A percentile compares a stretch with the other conserved stretches of the same genome.
phyloP scores from a whole-genome alignment of 2,113 vertebrate genomes.

The Trogon melanurus region DNA sequence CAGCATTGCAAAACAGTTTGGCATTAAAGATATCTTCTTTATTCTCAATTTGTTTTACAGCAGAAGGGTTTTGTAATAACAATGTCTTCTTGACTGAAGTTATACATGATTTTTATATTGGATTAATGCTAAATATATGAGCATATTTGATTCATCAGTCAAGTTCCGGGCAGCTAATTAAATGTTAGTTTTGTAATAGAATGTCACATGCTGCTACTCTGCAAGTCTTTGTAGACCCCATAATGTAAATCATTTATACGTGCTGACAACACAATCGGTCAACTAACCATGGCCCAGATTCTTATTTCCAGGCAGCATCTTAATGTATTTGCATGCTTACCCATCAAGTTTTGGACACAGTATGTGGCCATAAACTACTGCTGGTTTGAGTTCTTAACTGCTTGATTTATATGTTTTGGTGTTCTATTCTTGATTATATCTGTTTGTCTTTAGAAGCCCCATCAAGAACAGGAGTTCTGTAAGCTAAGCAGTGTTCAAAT shows the following conservation, averaged over 20 bases:
- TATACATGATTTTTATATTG: not conserved
- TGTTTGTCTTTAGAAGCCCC: not conserved
- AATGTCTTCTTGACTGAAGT: not conserved
- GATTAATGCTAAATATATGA: not conserved
- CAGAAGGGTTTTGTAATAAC: not conserved
- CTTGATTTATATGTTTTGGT: not conserved
- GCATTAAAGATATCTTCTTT: not conserved
- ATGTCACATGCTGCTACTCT: not conserved
- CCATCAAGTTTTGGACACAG: not conserved
- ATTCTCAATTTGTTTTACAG: not conserved
- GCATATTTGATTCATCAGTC: not conserved
- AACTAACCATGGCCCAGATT: fast-evolving
- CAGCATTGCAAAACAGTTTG: not conserved
- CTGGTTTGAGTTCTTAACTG: not conserved
- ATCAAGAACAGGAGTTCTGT: not conserved
- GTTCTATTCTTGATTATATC: not conserved
- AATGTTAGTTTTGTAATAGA: not conserved
- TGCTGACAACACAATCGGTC: not conserved
- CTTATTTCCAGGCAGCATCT: not conserved
- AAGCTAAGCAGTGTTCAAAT: not conserved
- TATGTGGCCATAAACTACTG: fast-evolving
- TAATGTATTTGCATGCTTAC: not conserved
- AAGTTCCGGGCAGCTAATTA: not conserved
- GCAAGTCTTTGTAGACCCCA: not conserved
- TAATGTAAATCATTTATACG: not conserved